phyloP scores from a whole-genome alignment of 2,797 vertebrate species.

The Yasuhikotakia modesta region DNA sequence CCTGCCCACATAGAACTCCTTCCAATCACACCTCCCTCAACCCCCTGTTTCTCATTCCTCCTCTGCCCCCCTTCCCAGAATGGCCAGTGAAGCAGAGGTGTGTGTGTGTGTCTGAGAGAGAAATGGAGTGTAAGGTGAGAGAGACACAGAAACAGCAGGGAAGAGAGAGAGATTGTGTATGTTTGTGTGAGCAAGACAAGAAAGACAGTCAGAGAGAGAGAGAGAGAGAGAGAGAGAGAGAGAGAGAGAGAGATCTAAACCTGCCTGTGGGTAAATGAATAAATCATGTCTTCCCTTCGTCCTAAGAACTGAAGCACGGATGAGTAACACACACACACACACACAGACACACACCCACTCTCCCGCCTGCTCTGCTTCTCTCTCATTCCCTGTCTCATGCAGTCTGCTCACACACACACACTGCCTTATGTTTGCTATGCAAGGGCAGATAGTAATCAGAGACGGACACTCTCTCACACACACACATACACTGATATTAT shows the following conservation, averaged over 20 bases:
- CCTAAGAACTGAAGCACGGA: constrained; percentile 63
- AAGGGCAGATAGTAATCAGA: constrained; percentile 63
- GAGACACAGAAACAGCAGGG: constrained; percentile 49
- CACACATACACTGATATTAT: constrained; percentile 44
- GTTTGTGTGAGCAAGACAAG: constrained; percentile 37
- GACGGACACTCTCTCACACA: constrained; percentile 31
- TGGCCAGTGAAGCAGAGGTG: constrained; percentile 47
- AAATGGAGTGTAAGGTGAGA: constrained; percentile 52
- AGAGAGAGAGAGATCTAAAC: constrained; percentile 61
- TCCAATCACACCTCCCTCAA: constrained; percentile 33
- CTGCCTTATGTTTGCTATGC: constrained; percentile 54
- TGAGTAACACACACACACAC: constrained; percentile 58
- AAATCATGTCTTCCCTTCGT: constrained; percentile 65
- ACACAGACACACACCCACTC: constrained; percentile 31
- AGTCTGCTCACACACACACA: constrained; percentile 34
- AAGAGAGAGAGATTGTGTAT: constrained; percentile 41
- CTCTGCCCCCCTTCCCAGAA: constrained; percentile 32
- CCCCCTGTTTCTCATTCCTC: constrained; percentile 33
- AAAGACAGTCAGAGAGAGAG: constrained; percentile 28
- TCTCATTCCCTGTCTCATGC: constrained; percentile 2
- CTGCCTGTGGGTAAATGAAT: constrained; percentile 65
- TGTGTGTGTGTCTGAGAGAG: constrained; percentile 40
- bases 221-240: constrained; percentile 33
- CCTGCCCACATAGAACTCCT: constrained; percentile 28
- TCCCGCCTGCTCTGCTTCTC: constrained; percentile 33